Percentiles rank a stretch among this genome's conserved stretches.
phyloP scores from a whole-genome alignment of 2,113 vertebrate species.

The Nesogale talazaci region DNA sequence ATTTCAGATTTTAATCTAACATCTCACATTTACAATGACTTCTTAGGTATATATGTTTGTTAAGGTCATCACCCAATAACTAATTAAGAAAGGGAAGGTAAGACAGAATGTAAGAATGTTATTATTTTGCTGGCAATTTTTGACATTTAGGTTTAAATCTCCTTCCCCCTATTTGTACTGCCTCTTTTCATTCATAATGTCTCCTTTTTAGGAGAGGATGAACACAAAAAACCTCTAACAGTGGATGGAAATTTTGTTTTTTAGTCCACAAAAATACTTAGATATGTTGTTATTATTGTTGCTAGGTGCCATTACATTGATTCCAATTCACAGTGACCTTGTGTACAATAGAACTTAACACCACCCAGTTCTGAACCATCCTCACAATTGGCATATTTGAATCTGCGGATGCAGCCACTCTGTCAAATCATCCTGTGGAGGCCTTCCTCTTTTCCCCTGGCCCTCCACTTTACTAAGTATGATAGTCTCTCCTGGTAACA shows the following conservation, averaged over 20 bases:
- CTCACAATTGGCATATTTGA: no score
- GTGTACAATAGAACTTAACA: no score
- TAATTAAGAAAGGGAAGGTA: neutral
- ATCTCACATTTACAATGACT: neutral
- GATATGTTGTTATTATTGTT: neutral
- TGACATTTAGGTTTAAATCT: neutral
- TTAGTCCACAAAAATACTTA: neutral
- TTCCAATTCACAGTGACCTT: no score
- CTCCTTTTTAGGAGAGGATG: neutral
- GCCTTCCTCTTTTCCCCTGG: no score
- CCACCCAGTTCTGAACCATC: no score
- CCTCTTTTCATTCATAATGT: slow-evolving; percentile 40
- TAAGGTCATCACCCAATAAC: neutral
- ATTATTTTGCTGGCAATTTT: neutral
- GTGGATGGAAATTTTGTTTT: slow-evolving; percentile 1
- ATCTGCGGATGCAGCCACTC: no score
- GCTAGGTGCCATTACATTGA: no score
- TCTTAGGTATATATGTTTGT: neutral
- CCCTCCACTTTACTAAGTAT: no score
- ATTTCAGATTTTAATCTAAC: slow-evolving; percentile 3
- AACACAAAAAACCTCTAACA: neutral
- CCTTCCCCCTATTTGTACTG: neutral
- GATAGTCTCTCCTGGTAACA: no score
- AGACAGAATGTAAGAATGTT: neutral
- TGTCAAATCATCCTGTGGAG: no score